Conservation (phyloP, 1,140 invertebrate species). For the Hypothenemus hampei region DNA sequence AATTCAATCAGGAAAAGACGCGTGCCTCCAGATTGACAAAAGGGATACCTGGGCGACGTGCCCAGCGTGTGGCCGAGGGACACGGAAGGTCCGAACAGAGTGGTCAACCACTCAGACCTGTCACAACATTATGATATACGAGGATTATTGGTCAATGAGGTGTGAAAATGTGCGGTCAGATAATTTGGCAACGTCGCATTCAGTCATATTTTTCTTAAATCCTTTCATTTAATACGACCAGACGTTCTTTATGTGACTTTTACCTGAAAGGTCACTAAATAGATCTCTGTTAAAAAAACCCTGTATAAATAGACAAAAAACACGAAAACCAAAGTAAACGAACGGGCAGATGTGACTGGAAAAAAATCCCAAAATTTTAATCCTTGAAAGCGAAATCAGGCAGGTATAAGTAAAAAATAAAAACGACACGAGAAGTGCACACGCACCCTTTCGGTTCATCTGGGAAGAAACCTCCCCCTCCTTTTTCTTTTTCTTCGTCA, state of each 20-base stretch:
- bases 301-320: slow-evolving; percentile 9
- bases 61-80: slow-evolving; percentile 2
- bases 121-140: slow-evolving; percentile 4
- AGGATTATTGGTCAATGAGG: neutral
- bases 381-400: slow-evolving; percentile 12
- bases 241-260: neutral
- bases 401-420: too few relatives aligned
- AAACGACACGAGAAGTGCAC: slow-evolving; percentile 26
- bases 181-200: neutral
- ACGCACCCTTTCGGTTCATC: slow-evolving; percentile 14
- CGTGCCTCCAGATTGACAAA: too few relatives aligned
- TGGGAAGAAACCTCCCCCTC: too few relatives aligned
- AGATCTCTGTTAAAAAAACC: neutral
- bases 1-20: too few relatives aligned
- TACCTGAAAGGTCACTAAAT: neutral
- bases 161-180: neutral
- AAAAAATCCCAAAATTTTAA: slow-evolving; percentile 15
- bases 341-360: slow-evolving; percentile 21
- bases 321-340: slow-evolving; percentile 17
- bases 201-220: neutral
- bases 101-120: neutral
- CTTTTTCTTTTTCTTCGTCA: too few relatives aligned
- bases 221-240: neutral
- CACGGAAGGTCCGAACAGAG: neutral
- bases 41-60: neutral